These are phyloP conservation scores for Sus cebifrons DNA, from an alignment of 2,797 vertebrate genomes.

Conservation along the genomic window DNA sequence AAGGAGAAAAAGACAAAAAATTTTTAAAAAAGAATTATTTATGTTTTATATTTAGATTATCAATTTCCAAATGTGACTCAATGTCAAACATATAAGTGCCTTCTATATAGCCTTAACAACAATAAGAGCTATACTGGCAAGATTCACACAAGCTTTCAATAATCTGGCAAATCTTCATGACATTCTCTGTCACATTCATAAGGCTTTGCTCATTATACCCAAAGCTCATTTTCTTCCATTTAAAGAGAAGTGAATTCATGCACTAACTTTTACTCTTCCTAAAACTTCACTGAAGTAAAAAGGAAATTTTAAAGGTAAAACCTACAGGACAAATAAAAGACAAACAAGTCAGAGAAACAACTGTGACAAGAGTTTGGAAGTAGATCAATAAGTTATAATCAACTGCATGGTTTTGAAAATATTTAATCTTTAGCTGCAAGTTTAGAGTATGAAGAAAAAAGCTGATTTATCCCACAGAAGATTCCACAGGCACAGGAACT, in stretches of 20 bases:
- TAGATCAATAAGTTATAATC: neutral
- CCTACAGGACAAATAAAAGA: neutral
- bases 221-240: conserved; percentile 23
- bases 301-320: neutral
- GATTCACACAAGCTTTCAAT: neutral
- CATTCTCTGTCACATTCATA: neutral
- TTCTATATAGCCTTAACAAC: neutral
- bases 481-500: neutral
- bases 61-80: neutral
- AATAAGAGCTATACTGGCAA: neutral
- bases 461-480: neutral
- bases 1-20: no score
- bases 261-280: neutral
- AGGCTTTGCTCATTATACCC: neutral
- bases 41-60: neutral
- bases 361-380: neutral
- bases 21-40: neutral
- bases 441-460: neutral
- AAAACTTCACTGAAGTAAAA: neutral
- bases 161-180: neutral
- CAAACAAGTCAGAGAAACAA: neutral
- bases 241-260: neutral
- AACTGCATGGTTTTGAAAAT: neutral
- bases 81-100: neutral
- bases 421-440: neutral